Base-by-base conservation (phyloP, 2,113 vertebrate genomes). In the Muscicapa adusta region DNA sequence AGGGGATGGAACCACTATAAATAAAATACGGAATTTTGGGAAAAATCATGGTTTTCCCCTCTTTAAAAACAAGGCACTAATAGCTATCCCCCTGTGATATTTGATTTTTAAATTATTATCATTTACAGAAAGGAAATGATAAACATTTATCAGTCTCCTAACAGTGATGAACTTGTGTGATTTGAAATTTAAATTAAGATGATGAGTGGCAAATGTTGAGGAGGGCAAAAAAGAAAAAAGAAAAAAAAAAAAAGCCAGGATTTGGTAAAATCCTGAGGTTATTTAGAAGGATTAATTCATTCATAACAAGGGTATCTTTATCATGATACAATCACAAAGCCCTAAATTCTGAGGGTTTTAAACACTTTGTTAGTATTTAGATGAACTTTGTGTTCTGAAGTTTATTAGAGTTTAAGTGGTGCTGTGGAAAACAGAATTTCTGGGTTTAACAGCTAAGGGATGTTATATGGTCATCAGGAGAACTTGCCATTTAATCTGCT, bases 121-220 rank as follows among this genome's bases (percentile, higher is more conserved):
- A 54, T 31, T 75, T 47, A 54, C 7, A 79, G 66, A 58, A 79
- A 72, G n/a, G 43, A 85, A 88, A 79, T 16, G 0, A 61, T 28
- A 94, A 81, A 71, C 72, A 78, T 89, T 88, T 91, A 75, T 76
- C 89, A 89, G 19, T 56, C 63, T 91, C 73, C 61, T 78, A 85
- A 73, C 50, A 91, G 63, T 8, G 40, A 73, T 18, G 31, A 85
- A 70, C 15, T 76, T 18, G 20, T 12, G 14, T 71, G 50, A 83
- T 51, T 72, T 43, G 36, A 48, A 54, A 43, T 31, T 51, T 47
- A 76, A 79, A 73, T 79, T 38, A 65, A 66, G 36, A 60, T 24
- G 40, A 68, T 9, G 24, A 14, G 38, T 54, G 24, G 26, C 8
- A 78, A 85, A 45, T 1, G 7, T 29, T 67, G 80, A 87, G 16